These are phyloP conservation scores for Paedocypris sp. DNA, from an alignment of 2,113 vertebrate genomes.

Conservation along the genomic window DNA sequence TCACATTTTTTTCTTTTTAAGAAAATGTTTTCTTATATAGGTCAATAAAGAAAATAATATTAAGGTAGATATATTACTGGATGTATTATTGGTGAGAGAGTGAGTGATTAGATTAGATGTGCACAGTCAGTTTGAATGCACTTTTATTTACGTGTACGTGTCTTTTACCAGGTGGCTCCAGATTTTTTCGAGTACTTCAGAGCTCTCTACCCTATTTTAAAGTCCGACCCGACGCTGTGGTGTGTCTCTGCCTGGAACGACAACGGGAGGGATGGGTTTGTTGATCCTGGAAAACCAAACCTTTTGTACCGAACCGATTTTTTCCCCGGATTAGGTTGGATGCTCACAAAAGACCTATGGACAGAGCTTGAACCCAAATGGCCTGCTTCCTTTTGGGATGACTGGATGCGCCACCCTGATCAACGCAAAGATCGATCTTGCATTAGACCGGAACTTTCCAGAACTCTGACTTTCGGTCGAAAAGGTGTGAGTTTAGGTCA, in stretches of 20 bases:
- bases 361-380: constrained; percentile 84
- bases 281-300: constrained; percentile 57
- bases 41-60: no score
- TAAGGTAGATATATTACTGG: no score
- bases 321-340: constrained; percentile 89
- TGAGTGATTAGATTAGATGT: no score
- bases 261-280: constrained; percentile 78
- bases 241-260: constrained; percentile 93
- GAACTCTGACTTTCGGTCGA: constrained; percentile 85
- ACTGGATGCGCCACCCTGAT: constrained; percentile 87
- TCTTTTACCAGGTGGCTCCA: constrained; percentile 62
- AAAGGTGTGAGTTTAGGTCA: constrained; percentile 95
- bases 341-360: constrained; percentile 78
- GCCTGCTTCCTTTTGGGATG: constrained; percentile 89
- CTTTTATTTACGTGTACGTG: not conserved
- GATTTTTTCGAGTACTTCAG: constrained; percentile 95
- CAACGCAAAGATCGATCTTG: constrained; percentile 77
- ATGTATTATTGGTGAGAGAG: not conserved
- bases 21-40: no score
- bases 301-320: constrained; percentile 86
- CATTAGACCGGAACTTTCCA: constrained; percentile 78
- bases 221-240: constrained; percentile 68
- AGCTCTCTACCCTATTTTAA: constrained; percentile 66
- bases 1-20: no score
- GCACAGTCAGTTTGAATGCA: no score